phyloP scores from a whole-genome alignment of 2,888 invertebrate genomes.

The Pegoplata infirma region DNA sequence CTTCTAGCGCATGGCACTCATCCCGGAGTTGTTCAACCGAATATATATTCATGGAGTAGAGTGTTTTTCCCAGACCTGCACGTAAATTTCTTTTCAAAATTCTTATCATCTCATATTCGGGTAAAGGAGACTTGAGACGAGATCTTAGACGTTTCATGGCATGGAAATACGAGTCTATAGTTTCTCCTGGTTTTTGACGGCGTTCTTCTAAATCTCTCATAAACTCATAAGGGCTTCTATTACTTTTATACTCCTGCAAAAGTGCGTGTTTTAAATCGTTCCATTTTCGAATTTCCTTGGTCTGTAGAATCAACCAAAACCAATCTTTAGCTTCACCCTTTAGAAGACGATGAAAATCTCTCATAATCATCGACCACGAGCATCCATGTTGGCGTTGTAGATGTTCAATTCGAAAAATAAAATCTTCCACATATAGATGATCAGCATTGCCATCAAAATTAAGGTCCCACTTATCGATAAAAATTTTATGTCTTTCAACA shows the following conservation, averaged over 20 bases:
- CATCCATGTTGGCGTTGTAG: no score
- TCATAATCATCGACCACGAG: no score
- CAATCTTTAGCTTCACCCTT: not conserved
- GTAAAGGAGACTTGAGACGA: not conserved
- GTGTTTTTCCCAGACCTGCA: not conserved
- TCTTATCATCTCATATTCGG: conserved; percentile 2
- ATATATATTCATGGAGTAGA: conserved; percentile 4
- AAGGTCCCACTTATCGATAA: not conserved
- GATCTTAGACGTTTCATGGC: conserved; percentile 6
- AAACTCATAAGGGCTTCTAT: not conserved
- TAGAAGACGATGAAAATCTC: no score
- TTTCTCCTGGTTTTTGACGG: not conserved
- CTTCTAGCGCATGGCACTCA: no score
- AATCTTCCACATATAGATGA: not conserved
- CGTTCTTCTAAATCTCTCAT: conserved; percentile 12
- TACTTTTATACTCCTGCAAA: not conserved
- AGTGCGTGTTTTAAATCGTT: not conserved
- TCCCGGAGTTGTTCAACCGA: conserved; percentile 27
- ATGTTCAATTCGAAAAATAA: not conserved
- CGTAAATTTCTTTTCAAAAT: conserved; percentile 28
- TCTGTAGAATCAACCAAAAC: not conserved
- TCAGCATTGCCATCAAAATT: not conserved
- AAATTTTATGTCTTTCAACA: no score
- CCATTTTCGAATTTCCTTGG: not conserved
- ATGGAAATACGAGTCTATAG: conserved; percentile 5